Base-by-base conservation (phyloP, 2,888 invertebrate species). In the Liopterus haemorrhoidalis region DNA sequence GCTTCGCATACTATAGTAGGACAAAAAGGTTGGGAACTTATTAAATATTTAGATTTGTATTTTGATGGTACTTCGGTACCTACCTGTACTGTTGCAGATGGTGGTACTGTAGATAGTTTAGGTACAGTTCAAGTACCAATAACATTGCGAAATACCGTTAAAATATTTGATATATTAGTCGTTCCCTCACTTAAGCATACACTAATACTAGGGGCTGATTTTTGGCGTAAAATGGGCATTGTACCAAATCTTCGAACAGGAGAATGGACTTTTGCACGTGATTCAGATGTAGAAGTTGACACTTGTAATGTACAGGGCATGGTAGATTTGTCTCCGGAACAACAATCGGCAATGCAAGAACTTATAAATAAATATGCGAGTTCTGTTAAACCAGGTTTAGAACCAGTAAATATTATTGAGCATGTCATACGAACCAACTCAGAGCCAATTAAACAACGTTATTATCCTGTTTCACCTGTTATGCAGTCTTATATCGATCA, bases 381-480 rank as follows among this genome's bases (percentile, higher is more conserved):
- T n/a, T n/a, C n/a, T n/a, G n/a, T n/a, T n/a, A n/a, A n/a, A n/a
- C n/a, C n/a, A n/a, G n/a, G n/a, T n/a, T n/a, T n/a, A n/a, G n/a
- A 47, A 9, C 38, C 42, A 16, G 38, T 43, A 1, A 12, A 19
- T 1, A 3, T 30, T 14, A 33, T 49, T 4, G 38, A 42, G 15
- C 49, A 49, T 36, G 24, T 11, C 5, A 49, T 48, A 6, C 30
- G 38, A 5, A 39, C 39, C 3, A 43, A 36, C 2, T 21, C 36
- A 2, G 9, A 2, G 0, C 49, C 52, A 5, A 39, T 50, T 6
- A 50, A 49, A 30, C 48, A 49, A 30, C 11, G 50, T 8, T 40
- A 50, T 25, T 45, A 48, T 22, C 48, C 48, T 3, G 25, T 52
- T 15, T 53, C 53, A 0, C 54, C 49, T 2, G 48, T 33, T 1